Evolutionary conservation across 1,140 invertebrate species (phyloP), one percentile per base, ranked within the genome.

Genomic region (Campoletis sonorensis): DNA sequence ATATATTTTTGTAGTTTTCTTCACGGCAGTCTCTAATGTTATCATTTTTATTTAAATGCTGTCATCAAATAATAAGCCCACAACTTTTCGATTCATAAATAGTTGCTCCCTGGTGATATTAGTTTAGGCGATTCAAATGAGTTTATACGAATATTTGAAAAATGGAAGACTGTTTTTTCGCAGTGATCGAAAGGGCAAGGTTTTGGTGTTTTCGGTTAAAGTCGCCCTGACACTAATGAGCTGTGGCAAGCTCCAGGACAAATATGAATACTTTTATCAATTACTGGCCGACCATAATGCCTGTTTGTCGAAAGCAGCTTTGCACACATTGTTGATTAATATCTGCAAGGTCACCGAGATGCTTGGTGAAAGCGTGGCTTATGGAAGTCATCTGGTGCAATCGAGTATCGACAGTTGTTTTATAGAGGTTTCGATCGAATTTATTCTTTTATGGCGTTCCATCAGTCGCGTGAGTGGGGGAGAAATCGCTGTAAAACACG

Each of bases 261-360:
- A 95, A 84, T 94, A 94, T 84, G 92, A 92, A 64, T 94, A 93
- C 84, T 91, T 94, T 51, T 94, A 94, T 88, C 89, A 92, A 80
- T 93, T 94, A 83, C 84, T 95, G 58, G 92, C 93, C 75, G 93
- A 94, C 88, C 92, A 93, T 64, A 94, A 94, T 86, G 93, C 93
- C 15, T 94, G 92, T 82, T 89, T 94, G 79, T 91, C 91, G 13
- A 92, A 88, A 86, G 91, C 89, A 72, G 89, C 90, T 67, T 88
- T 95, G 51, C 89, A 92, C 45, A 87, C 85, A 21, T 91, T 94
- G 79, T 87, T 95, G 68, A 86, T 85, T 76, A 92, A 92, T 85
- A 87, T 93, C 54, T 91, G 92, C 33, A 90, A 90, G 88, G 88
- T 94, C 67, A 90, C 92, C 21, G 92, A 94, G 85, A 90, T 93